phyloP scores from a whole-genome alignment of 1,140 invertebrate species.

The Drosophila bocki region DNA sequence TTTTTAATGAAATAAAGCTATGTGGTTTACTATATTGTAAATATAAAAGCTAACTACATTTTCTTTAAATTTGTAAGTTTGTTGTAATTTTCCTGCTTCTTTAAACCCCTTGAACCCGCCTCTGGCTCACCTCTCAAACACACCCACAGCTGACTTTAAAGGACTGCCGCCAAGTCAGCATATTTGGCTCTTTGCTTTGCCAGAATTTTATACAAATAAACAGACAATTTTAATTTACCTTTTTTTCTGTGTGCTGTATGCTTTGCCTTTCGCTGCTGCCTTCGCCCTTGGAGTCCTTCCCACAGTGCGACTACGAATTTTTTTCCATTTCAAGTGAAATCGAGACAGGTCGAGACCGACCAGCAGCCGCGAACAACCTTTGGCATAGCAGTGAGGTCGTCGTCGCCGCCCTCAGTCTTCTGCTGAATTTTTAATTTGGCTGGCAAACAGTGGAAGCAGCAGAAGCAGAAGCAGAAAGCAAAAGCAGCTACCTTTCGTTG shows the following conservation, averaged over 20 bases:
- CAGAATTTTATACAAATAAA: constrained; percentile 74
- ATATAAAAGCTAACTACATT: no score
- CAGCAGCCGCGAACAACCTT: constrained; percentile 53
- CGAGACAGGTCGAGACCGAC: constrained; percentile 80
- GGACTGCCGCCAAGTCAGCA: constrained; percentile 47
- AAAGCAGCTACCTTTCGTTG: constrained; percentile 45
- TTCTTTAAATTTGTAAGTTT: no score
- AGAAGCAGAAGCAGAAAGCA: constrained; percentile 10
- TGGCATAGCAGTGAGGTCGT: constrained; percentile 46
- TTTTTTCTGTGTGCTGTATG: constrained; percentile 57
- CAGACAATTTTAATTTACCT: constrained; percentile 81
- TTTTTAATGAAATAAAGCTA: no score
- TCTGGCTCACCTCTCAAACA: not conserved
- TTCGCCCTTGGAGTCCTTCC: constrained; percentile 26
- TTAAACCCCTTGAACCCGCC: not conserved
- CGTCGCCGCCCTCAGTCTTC: constrained; percentile 58
- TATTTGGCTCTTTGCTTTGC: constrained; percentile 52
- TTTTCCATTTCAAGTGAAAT: constrained; percentile 76
- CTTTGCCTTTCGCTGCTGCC: constrained; percentile 25
- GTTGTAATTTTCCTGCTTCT: no score
- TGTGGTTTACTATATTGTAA: no score
- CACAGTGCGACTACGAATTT: constrained; percentile 27
- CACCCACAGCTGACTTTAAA: constrained; percentile 53
- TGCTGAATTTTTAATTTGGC: constrained; percentile 81
- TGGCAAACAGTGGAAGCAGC: constrained; percentile 59